These are phyloP conservation scores for Ivindomyrus marchei DNA, from an alignment of 2,113 vertebrate species.

Conservation along the genomic window DNA sequence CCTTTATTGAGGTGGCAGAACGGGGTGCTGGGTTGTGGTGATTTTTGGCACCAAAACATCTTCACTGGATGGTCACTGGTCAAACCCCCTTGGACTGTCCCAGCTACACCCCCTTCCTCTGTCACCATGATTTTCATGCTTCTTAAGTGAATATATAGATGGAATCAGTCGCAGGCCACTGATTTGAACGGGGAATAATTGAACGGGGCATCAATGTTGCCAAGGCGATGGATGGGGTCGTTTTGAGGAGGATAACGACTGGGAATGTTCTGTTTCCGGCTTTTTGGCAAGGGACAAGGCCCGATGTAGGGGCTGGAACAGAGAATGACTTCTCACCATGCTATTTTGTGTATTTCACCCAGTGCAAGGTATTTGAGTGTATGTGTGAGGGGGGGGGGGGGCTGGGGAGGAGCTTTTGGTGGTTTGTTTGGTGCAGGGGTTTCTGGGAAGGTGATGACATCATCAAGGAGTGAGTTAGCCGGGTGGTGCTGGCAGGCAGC, in stretches of 20 bases:
- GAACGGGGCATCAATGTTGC: conserved; percentile 8
- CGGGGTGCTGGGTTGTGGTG: not conserved
- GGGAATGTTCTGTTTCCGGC: not conserved
- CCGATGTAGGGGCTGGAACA: not conserved
- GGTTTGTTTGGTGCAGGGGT: not conserved
- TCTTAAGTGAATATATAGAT: conserved; percentile 7
- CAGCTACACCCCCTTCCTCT: not conserved
- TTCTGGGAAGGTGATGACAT: conserved; percentile 10
- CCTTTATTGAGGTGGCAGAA: not conserved
- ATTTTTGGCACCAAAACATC: not conserved
- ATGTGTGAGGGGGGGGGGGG: not conserved
- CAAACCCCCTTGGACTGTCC: not conserved
- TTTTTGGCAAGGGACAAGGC: not conserved
- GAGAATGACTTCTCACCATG: not conserved
- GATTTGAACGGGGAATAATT: not conserved
- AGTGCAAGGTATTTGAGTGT: not conserved
- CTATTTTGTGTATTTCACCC: not conserved
- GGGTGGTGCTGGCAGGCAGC: not conserved
- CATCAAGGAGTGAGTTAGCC: not conserved
- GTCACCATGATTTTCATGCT: not conserved
- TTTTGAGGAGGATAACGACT: not conserved
- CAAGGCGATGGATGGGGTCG: not conserved
- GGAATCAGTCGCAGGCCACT: not conserved
- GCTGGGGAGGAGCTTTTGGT: not conserved
- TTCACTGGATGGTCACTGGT: not conserved